Base-by-base conservation (phyloP, 2,797 vertebrate genomes). In the Sebastes hopkinsi region DNA sequence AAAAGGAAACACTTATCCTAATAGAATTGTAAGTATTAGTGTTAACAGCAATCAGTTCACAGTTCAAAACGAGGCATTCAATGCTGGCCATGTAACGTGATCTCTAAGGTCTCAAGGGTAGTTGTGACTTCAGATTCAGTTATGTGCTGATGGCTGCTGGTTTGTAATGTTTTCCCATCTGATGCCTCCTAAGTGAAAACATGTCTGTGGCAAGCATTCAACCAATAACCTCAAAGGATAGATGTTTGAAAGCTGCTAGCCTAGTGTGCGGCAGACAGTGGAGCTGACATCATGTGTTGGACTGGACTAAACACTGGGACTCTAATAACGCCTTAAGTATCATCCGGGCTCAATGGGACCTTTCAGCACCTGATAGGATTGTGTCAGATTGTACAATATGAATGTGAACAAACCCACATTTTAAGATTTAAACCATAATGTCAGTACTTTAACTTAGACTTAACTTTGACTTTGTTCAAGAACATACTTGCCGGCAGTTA, bases 61-160 rank as follows among this genome's bases (percentile, higher is more conserved):
- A 60, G 68, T 87, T 89, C 50, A 76, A 85, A 65, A 70, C 1
- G 3, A 82, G 59, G 65, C 87, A 90, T 91, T 87, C 80, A 87
- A 88, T 81, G 54, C 67, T 52, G 80, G 60, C 75, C 38, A 11
- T 88, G 91, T 83, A 93, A 94, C 34, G 3, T 50, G 82, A 94
- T 88, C 88, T 65, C 74, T 56, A 64, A 75, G 85, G 88, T 83
- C 81, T 88, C 38, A 27, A 75, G 71, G 72, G 64, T 56, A 89
- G 84, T 61, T 79, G 84, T 85, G 90, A 87, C 71, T 90, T 87
- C 75, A 86, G 83, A 93, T 92, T 88, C 73, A 87, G 72, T 91
- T 87, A 90, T 84, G 75, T 62, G 65, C 73, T 93, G 90, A 92
- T 91, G 88, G 76, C 81, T 82, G 78, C 61, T 77, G 42, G 81